phyloP scores from a whole-genome alignment of 2,888 invertebrate genomes.

The Erebia epiphron region DNA sequence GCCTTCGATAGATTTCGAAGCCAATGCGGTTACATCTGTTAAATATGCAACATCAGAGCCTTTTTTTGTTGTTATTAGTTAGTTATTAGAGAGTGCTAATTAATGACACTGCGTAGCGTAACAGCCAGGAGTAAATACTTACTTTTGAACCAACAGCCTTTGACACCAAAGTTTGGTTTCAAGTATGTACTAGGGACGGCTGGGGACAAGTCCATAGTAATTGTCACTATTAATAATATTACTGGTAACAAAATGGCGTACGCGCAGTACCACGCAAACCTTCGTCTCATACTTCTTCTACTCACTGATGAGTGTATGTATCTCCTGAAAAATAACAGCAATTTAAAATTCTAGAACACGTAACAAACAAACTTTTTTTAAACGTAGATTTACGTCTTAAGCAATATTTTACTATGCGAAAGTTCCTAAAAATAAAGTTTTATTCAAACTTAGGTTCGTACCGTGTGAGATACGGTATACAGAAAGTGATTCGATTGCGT shows the following conservation, averaged over 20 bases:
- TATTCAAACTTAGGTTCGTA: no score
- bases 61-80: no score
- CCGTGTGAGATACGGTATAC: no score
- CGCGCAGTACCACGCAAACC: conserved; percentile 82
- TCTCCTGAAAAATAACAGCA: conserved; percentile 52
- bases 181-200: conserved; percentile 83
- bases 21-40: not conserved
- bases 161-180: conserved; percentile 82
- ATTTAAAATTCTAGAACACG: not conserved
- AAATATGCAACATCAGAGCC: not conserved
- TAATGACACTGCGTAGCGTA: no score
- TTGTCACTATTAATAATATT: conserved; percentile 78
- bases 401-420: no score
- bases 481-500: no score
- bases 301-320: conserved; percentile 68
- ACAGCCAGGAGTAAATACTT: conserved; percentile 51
- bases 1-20: not conserved
- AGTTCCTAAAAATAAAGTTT: no score
- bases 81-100: no score
- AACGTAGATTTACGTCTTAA: no score
- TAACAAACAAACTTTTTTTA: not conserved
- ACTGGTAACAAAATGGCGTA: conserved; percentile 82
- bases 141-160: conserved; percentile 85
- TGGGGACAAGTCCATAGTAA: conserved; percentile 82
- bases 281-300: conserved; percentile 69